phyloP scores from a whole-genome alignment of 1,140 invertebrate species.

The Geopemphigus sp. region DNA sequence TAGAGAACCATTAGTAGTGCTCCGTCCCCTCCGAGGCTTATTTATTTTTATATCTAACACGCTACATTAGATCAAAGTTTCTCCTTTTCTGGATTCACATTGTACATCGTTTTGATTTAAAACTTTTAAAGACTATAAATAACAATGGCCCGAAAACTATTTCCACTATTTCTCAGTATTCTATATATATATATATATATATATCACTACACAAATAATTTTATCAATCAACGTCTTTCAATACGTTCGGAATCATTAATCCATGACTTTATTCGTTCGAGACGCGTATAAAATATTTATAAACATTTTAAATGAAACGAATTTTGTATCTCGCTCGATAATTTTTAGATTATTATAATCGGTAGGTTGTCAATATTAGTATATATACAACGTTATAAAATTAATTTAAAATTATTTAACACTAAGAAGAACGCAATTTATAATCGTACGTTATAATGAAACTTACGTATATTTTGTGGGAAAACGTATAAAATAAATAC shows the following conservation, averaged over 20 bases:
- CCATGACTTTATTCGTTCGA: not conserved
- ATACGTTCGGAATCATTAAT: not conserved
- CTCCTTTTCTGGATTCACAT: not conserved
- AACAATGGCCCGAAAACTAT: not conserved
- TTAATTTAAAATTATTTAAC: no score
- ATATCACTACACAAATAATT: not conserved
- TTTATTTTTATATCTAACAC: slow-evolving; percentile 29
- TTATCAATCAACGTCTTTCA: not conserved
- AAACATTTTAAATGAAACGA: no score
- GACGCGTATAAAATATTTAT: not conserved
- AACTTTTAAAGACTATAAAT: slow-evolving; percentile 24
- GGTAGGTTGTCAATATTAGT: no score
- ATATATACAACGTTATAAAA: no score
- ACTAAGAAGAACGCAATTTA: no score
- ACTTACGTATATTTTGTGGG: no score
- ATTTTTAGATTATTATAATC: no score
- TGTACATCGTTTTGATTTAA: slow-evolving; percentile 24
- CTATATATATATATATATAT: no score
- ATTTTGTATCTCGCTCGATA: no score
- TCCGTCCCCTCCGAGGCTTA: slow-evolving; percentile 8
- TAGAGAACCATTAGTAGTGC: slow-evolving; percentile 1
- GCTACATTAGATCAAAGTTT: slow-evolving; percentile 18
- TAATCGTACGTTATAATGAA: no score
- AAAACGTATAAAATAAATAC: no score
- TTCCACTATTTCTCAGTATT: not conserved